These are phyloP conservation scores for Cygnus buccinator DNA, from an alignment of 2,113 vertebrate species.

Conservation along the genomic window DNA sequence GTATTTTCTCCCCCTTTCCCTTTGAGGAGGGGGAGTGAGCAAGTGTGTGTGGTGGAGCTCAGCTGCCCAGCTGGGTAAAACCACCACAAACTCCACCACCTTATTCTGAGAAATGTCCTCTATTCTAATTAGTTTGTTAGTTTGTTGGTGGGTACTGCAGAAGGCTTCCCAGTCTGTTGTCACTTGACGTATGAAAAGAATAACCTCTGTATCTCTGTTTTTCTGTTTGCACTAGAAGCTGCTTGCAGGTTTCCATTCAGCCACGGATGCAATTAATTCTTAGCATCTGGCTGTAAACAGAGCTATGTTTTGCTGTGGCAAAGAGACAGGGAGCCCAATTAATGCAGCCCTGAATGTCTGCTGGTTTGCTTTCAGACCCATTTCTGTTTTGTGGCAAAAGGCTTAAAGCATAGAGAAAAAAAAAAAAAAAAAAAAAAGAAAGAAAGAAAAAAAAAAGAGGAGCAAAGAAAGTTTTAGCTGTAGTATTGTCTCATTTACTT, in stretches of 20 bases:
- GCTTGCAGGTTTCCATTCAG: slow-evolving; percentile 43
- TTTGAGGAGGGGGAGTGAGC: too few relatives aligned
- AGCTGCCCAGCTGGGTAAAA: too few relatives aligned
- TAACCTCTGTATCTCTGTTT: slow-evolving; percentile 31
- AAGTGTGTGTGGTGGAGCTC: too few relatives aligned
- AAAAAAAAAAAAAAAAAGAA: background rate
- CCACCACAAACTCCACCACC: background rate
- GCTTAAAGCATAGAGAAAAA: background rate
- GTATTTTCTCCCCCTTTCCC: too few relatives aligned
- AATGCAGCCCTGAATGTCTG: background rate
- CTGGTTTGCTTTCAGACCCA: background rate
- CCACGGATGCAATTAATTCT: slow-evolving; percentile 53
- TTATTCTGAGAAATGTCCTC: slow-evolving; percentile 12
- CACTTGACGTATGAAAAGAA: background rate
- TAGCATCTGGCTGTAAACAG: slow-evolving; percentile 56
- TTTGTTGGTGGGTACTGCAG: background rate
- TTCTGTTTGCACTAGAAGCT: background rate
- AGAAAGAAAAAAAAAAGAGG: background rate
- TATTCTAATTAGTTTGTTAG: slow-evolving; percentile 39
- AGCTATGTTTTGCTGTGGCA: slow-evolving; percentile 23
- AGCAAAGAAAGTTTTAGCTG: background rate
- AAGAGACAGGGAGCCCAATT: slow-evolving; percentile 27
- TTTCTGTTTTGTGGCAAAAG: background rate
- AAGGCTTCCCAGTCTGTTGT: slow-evolving; percentile 28
- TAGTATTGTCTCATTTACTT: background rate